Conservation (phyloP, 1,140 invertebrate species). For the Drosophila pseudoobscura region DNA sequence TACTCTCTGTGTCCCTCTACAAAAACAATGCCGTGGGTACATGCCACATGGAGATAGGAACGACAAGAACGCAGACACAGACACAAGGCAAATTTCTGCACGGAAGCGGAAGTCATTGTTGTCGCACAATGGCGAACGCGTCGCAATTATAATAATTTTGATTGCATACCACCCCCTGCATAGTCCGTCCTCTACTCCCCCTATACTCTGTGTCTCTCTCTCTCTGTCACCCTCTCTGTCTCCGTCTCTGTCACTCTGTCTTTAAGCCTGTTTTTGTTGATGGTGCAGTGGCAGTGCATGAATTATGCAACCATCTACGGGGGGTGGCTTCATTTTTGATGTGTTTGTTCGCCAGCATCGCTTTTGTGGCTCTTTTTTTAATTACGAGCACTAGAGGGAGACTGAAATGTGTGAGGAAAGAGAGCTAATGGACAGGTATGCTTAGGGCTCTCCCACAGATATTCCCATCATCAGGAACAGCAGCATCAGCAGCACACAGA, state of each 20-base stretch:
- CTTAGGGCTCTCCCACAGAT: conserved; percentile 13
- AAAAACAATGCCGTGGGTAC: conserved; percentile 67
- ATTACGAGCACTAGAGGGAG: conserved; percentile 56
- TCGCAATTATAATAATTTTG: conserved; percentile 83
- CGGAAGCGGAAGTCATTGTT: conserved; percentile 83
- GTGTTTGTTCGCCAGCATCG: conserved; percentile 20
- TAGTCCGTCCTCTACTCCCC: not conserved
- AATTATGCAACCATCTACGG: conserved; percentile 56
- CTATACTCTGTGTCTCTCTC: too few species aligned
- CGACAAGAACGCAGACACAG: not conserved
- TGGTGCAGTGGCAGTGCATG: conserved; percentile 49
- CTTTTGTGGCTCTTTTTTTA: conserved; percentile 63
- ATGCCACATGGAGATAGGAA: conserved; percentile 17
- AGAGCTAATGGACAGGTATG: conserved; percentile 8
- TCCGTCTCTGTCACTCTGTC: not conserved
- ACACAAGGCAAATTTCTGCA: conserved; percentile 71
- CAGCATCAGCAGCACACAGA: not conserved
- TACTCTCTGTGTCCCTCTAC: conserved; percentile 4
- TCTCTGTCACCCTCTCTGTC: not conserved
- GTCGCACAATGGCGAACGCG: conserved; percentile 81
- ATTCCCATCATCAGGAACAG: not conserved
- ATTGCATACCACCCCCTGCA: conserved; percentile 51
- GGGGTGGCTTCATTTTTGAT: conserved; percentile 29
- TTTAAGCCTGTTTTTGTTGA: conserved; percentile 56
- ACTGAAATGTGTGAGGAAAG: conserved; percentile 1